These are phyloP conservation scores for Enteromius fasciolatus DNA, from an alignment of 2,797 vertebrate genomes.

Conservation along the genomic window DNA sequence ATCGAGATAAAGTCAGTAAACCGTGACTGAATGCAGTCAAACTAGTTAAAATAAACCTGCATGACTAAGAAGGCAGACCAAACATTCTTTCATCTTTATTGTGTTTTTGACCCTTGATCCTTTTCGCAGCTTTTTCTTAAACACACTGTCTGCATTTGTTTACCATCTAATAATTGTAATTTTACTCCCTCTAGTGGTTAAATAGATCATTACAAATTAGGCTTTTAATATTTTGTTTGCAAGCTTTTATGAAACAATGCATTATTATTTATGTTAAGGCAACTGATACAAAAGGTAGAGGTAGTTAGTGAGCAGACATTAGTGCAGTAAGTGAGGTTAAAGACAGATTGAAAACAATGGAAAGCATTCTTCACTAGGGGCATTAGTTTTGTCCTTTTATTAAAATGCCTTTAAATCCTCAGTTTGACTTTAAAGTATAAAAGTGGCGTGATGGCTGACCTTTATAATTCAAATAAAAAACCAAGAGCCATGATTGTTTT, in stretches of 20 bases:
- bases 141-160: not conserved
- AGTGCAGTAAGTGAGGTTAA: too few species aligned
- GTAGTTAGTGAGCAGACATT: not conserved
- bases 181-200: slow-evolving; percentile 32
- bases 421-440: not conserved
- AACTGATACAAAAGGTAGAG: not conserved
- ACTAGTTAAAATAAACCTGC: not conserved
- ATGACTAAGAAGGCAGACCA: not conserved
- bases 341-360: not conserved
- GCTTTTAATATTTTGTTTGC: not conserved
- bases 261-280: not conserved
- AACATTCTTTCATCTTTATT: not conserved
- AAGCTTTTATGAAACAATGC: not conserved
- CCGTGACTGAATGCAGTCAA: not conserved
- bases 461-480: not conserved
- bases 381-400: not conserved
- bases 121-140: not conserved
- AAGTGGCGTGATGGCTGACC: not conserved
- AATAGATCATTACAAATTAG: not conserved
- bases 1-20: not conserved
- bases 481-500: not conserved
- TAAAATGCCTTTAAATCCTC: not conserved
- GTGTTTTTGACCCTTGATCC: not conserved
- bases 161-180: not conserved
- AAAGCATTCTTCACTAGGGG: not conserved